A percentile compares a stretch with the other conserved stretches of the same genome.
Conservation (phyloP, 1,140 invertebrate genomes). For the Bacillus rossius region DNA sequence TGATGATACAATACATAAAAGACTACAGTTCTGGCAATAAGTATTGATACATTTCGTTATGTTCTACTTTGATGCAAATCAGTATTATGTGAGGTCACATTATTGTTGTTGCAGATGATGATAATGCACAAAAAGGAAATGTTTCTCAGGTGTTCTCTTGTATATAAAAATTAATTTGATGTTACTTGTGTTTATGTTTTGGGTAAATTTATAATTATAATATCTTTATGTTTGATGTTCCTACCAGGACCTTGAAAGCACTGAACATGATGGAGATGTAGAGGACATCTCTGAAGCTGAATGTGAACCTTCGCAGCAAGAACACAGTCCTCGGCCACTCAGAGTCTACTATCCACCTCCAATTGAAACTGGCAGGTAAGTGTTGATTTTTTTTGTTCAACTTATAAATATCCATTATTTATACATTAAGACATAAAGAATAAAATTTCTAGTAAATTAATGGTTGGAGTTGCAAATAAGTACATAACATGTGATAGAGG, state of each 20-base stretch:
- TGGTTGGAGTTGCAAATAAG: too few relatives aligned
- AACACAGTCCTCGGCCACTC: conserved; percentile 47
- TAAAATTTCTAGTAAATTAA: too few relatives aligned
- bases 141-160: background rate
- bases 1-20: too few relatives aligned
- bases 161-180: conserved; percentile 7
- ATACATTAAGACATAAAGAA: background rate
- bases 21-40: too few relatives aligned
- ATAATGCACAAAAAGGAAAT: too few relatives aligned
- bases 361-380: conserved; percentile 42
- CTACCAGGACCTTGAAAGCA: conserved; percentile 61
- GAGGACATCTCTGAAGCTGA: conserved; percentile 83
- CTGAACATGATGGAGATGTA: conserved; percentile 80
- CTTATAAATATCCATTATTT: too few relatives aligned
- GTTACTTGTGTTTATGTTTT: conserved; percentile 3
- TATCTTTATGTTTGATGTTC: conserved; percentile 17
- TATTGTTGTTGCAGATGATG: too few relatives aligned
- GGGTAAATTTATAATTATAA: background rate
- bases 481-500: too few relatives aligned
- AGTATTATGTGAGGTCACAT: too few relatives aligned
- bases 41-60: too few relatives aligned
- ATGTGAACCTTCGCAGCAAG: conserved; percentile 61
- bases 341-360: conserved; percentile 51
- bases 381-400: too few relatives aligned
- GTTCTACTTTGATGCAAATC: too few relatives aligned